These are phyloP conservation scores for Drosophila anceps DNA, from an alignment of 2,888 invertebrate species.

Conservation along the genomic window DNA sequence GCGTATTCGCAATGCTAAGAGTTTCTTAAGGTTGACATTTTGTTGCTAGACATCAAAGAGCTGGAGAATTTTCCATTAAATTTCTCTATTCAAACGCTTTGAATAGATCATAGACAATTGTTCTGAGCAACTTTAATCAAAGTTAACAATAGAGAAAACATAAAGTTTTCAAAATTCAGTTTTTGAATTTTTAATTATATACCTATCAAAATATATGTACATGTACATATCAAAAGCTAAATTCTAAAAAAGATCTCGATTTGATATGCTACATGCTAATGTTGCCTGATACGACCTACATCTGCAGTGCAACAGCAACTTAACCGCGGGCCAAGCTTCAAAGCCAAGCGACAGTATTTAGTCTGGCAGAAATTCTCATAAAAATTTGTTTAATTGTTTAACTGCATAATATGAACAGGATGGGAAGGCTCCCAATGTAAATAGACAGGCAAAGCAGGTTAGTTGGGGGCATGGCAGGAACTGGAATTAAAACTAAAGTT, in stretches of 20 bases:
- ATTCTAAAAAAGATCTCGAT: too few relatives aligned
- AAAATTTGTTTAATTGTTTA: constrained; percentile 26
- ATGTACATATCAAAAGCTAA: too few relatives aligned
- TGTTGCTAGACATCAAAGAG: neutral
- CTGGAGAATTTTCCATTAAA: neutral
- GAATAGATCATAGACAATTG: neutral
- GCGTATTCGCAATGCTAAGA: constrained; percentile 36
- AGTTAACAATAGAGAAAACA: neutral
- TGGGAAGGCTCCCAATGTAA: constrained; percentile 24
- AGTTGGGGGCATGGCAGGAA: neutral
- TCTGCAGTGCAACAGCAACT: too few relatives aligned
- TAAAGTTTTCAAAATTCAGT: too few relatives aligned
- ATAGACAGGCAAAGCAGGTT: constrained; percentile 9
- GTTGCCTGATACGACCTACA: too few relatives aligned
- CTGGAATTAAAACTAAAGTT: constrained; percentile 57
- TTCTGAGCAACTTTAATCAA: neutral
- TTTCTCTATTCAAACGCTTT: neutral
- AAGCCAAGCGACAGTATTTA: neutral
- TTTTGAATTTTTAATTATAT: too few relatives aligned
- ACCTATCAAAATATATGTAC: too few relatives aligned
- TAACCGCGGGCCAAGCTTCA: too few relatives aligned
- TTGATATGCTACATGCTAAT: too few relatives aligned
- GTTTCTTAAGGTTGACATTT: neutral
- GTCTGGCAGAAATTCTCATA: constrained; percentile 4
- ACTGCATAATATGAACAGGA: constrained; percentile 38